A percentile compares a stretch with the other conserved stretches of the same genome.
These are phyloP conservation scores for Centropus unirufus DNA, from an alignment of 2,113 vertebrate genomes.

Conservation along the genomic window DNA sequence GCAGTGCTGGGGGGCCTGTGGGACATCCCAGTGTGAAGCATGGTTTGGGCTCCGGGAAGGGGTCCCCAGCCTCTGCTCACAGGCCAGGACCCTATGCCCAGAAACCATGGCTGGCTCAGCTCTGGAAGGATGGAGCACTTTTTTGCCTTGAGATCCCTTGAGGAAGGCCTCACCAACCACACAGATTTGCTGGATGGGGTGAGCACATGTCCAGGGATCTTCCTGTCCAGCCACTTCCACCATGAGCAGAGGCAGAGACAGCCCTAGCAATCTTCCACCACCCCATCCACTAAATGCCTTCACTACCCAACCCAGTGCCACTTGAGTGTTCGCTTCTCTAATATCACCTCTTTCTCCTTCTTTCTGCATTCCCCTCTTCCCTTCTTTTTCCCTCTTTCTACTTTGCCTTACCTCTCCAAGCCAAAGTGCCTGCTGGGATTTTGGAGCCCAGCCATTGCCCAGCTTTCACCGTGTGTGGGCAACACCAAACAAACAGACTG, in stretches of 20 bases:
- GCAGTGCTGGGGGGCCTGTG: not conserved
- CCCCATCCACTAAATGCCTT: not conserved
- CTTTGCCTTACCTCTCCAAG: not conserved
- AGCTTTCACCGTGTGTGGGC: constrained; percentile 58
- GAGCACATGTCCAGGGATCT: not conserved
- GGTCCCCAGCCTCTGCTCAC: not conserved
- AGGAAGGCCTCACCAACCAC: not conserved
- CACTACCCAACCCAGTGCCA: not conserved
- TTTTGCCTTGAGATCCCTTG: not conserved
- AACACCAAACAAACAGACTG: constrained; percentile 63
- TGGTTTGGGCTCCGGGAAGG: rapidly evolving
- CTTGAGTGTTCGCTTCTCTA: not conserved
- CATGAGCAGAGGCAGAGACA: not conserved
- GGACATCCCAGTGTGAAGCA: not conserved
- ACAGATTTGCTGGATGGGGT: not conserved
- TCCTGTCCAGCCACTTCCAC: not conserved
- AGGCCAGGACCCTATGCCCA: too few relatives aligned
- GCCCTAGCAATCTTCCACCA: not conserved
- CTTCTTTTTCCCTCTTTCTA: not conserved
- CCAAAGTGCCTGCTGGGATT: constrained; percentile 46
- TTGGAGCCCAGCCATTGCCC: constrained; percentile 44
- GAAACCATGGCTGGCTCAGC: not conserved
- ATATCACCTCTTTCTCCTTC: not conserved
- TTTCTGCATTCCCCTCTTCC: not conserved
- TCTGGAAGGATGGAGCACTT: not conserved